phyloP scores from a whole-genome alignment of 2,888 invertebrate species.

The Epirrita christyi region DNA sequence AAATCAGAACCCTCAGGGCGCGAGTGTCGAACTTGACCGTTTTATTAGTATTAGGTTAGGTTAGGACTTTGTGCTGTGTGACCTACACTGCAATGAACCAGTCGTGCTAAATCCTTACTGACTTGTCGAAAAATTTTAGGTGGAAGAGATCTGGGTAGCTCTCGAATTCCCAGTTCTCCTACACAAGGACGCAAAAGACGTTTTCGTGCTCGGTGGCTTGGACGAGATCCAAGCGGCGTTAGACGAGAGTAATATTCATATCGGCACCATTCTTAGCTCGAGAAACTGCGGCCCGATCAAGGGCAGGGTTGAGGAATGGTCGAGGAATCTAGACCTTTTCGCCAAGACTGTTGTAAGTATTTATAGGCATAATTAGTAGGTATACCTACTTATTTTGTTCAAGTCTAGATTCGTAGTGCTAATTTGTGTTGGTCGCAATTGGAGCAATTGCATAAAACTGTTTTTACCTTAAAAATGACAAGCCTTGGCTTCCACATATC shows the following conservation, averaged over 20 bases:
- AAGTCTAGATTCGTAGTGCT: too few relatives aligned
- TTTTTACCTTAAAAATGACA: too few relatives aligned
- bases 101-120: background rate
- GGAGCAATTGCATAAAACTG: too few relatives aligned
- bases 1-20: too few relatives aligned
- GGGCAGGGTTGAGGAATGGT: conserved; percentile 93
- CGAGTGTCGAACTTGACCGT: too few relatives aligned
- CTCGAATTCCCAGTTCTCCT: conserved; percentile 90
- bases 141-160: conserved; percentile 93
- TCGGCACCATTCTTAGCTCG: conserved; percentile 94
- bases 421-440: too few relatives aligned
- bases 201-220: conserved; percentile 92
- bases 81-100: too few relatives aligned
- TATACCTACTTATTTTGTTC: too few relatives aligned
- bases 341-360: conserved; percentile 89
- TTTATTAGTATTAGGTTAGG: too few relatives aligned
- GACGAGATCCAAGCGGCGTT: conserved; percentile 93
- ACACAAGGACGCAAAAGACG: conserved; percentile 93
- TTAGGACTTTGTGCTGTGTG: too few relatives aligned
- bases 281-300: conserved; percentile 94
- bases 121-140: conserved; percentile 66
- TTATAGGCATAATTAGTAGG: conserved; percentile 10
- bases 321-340: conserved; percentile 90
- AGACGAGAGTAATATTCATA: conserved; percentile 94
- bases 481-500: too few relatives aligned